phyloP scores from a whole-genome alignment of 2,888 invertebrate species.

The Andrena dorsata region DNA sequence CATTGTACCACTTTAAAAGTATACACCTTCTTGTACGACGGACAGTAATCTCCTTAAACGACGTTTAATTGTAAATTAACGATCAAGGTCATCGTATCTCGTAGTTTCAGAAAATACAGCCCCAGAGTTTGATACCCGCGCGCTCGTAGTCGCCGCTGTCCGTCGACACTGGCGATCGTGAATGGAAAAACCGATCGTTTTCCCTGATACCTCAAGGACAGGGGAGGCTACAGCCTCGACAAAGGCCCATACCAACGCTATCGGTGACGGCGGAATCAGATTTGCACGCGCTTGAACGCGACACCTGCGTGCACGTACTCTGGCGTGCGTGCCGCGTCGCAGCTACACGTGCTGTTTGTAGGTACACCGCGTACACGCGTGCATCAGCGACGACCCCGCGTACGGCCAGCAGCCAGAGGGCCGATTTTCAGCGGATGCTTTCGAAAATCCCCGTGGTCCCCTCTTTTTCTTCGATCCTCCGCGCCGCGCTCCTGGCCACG shows the following conservation, averaged over 20 bases:
- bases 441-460: conserved; percentile 15
- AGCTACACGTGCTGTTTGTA: conserved; percentile 24
- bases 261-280: conserved; percentile 45
- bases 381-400: conserved; percentile 18
- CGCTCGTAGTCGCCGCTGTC: too few relatives aligned
- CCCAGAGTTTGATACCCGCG: too few relatives aligned
- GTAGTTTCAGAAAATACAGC: too few relatives aligned
- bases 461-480: neutral
- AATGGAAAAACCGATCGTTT: conserved; percentile 9
- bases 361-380: conserved; percentile 12
- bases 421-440: conserved; percentile 26
- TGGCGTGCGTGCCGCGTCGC: conserved; percentile 33
- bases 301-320: conserved; percentile 52
- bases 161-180: neutral
- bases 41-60: too few relatives aligned
- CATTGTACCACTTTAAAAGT: too few relatives aligned
- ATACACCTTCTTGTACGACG: too few relatives aligned
- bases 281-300: conserved; percentile 53
- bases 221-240: neutral
- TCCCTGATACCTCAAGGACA: conserved; percentile 10
- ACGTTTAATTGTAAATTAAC: too few relatives aligned
- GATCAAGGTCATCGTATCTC: too few relatives aligned
- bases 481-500: conserved; percentile 5
- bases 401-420: neutral
- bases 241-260: conserved; percentile 23